A percentile compares a stretch with the other conserved stretches of the same genome.
Evolutionary conservation across 1,140 invertebrate species (phyloP).

Genomic region (Carposina sasakii): DNA sequence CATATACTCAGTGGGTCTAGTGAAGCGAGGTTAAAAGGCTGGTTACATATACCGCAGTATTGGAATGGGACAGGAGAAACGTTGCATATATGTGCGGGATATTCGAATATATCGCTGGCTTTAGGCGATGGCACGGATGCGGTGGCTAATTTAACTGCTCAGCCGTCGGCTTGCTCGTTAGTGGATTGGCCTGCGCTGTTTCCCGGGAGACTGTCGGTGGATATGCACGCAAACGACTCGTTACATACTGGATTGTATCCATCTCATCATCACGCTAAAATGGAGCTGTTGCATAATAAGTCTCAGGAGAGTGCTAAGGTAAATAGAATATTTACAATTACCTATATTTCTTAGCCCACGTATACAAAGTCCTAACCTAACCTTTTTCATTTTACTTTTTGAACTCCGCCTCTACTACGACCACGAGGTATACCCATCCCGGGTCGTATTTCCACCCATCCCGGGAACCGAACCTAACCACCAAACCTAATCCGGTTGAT

Average conservation of each 20-base stretch:
- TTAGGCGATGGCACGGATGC: constrained; percentile 36
- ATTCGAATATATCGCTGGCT: constrained; percentile 50
- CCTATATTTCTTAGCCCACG: too few relatives aligned
- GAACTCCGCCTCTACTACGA: too few relatives aligned
- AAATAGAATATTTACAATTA: background rate
- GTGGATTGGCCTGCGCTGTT: constrained; percentile 74
- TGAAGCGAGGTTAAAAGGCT: constrained; percentile 84
- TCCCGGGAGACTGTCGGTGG: constrained; percentile 76
- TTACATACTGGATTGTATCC: constrained; percentile 68
- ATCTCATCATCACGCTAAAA: constrained; percentile 81
- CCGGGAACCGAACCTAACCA: too few relatives aligned
- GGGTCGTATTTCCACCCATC: too few relatives aligned
- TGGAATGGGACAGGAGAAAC: constrained; percentile 80
- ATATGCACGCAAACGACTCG: constrained; percentile 79
- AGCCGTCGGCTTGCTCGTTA: constrained; percentile 77
- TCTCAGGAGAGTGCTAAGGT: constrained; percentile 82
- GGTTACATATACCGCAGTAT: constrained; percentile 81
- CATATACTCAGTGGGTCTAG: constrained; percentile 80
- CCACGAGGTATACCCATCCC: too few relatives aligned
- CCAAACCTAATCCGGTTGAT: too few relatives aligned
- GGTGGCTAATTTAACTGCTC: constrained; percentile 78
- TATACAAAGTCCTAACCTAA: too few relatives aligned
- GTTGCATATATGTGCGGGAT: constrained; percentile 81
- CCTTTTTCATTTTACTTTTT: constrained; percentile 14
- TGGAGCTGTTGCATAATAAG: constrained; percentile 84